Conservation (phyloP, 1,140 invertebrate genomes). For the Zaprionus gabonicus region DNA sequence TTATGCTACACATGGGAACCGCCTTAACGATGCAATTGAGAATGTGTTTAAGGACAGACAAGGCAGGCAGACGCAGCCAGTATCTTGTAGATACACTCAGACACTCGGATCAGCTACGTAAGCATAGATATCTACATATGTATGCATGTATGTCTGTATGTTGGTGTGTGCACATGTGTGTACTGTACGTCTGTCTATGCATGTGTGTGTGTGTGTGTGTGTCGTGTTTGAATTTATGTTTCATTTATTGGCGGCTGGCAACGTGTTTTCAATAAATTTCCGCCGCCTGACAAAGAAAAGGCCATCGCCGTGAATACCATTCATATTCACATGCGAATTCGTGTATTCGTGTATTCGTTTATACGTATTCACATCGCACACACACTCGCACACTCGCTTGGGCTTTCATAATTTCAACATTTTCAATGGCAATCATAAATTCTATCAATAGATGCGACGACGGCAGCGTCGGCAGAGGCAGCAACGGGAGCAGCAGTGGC, state of each 20-base stretch:
- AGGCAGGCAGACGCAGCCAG: background rate
- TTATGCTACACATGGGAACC: constrained; percentile 34
- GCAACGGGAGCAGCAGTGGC: background rate
- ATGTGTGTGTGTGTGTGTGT: background rate
- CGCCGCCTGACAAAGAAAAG: constrained; percentile 39
- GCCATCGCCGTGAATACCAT: constrained; percentile 30
- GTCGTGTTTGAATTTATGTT: constrained; percentile 65
- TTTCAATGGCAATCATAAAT: constrained; percentile 75
- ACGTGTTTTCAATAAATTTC: constrained; percentile 74
- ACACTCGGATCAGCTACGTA: background rate
- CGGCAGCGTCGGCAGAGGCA: background rate
- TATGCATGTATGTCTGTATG: background rate
- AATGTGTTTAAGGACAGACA: constrained; percentile 50
- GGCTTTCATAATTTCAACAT: constrained; percentile 66
- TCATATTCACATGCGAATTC: constrained; percentile 4
- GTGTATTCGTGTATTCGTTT: background rate
- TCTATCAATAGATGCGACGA: constrained; percentile 47
- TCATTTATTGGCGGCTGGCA: constrained; percentile 69
- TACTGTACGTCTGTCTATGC: background rate
- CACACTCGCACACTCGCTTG: background rate
- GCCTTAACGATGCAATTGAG: constrained; percentile 71
- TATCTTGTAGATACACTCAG: background rate
- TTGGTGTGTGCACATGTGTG: background rate
- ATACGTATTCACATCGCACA: background rate
- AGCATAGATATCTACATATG: background rate